A percentile compares a stretch with the other conserved stretches of the same genome.
Evolutionary conservation across 1,140 invertebrate species (phyloP).

Genomic region (Achroia grisella): DNA sequence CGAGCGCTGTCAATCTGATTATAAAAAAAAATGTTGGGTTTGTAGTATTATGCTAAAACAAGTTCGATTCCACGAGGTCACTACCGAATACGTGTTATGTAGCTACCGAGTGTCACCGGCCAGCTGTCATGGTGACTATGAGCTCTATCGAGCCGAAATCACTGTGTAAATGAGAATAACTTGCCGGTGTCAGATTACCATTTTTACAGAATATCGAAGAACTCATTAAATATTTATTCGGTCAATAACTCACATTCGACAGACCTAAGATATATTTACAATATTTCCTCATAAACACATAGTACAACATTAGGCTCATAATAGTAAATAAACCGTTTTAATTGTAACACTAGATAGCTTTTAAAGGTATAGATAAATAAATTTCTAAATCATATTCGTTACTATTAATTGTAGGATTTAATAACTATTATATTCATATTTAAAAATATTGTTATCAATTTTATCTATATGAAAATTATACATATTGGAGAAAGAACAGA

Average conservation of each 20-base stretch:
- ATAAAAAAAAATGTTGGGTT: conserved; percentile 42
- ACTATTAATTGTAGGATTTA: no score
- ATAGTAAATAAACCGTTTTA: no score
- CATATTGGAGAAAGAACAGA: no score
- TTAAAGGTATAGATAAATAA: no score
- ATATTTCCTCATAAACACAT: no score
- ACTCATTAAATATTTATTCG: conserved; percentile 36
- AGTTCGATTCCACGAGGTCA: conserved; percentile 36
- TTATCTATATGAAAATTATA: no score
- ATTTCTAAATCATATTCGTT: no score
- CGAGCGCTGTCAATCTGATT: conserved; percentile 38
- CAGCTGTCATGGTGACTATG: conserved; percentile 28
- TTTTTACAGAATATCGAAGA: conserved; percentile 38
- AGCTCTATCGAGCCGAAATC: conserved; percentile 25
- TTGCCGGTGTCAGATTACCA: conserved; percentile 40
- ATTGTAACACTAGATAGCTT: no score
- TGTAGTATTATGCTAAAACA: conserved; percentile 50
- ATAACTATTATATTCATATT: no score
- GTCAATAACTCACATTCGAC: conserved; percentile 9
- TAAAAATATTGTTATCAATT: no score
- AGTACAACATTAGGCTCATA: no score
- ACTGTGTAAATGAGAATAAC: conserved; percentile 28
- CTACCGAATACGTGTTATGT: conserved; percentile 34
- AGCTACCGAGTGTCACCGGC: conserved; percentile 27
- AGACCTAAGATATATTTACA: no score